Evolutionary conservation across 2,113 vertebrate genomes (phyloP).

Genomic region (Hippopotamus amphibius): DNA sequence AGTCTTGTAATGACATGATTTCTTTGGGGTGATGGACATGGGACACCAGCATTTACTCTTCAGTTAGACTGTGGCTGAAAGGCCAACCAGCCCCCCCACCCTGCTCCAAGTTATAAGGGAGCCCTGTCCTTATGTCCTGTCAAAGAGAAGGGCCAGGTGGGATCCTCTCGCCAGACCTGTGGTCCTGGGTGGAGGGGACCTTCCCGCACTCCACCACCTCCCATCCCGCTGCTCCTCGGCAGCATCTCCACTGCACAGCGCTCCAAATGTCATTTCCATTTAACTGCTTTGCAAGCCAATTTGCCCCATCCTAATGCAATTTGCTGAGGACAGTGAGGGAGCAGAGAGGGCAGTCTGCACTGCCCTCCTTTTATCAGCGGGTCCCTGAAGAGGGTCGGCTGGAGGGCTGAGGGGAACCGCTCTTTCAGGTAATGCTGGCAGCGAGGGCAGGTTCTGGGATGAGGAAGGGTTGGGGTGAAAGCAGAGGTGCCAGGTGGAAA

Average conservation of each 20-base stretch:
- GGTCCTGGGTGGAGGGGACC: background rate
- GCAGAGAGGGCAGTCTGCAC: constrained; percentile 36
- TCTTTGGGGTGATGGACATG: background rate
- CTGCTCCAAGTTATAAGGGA: background rate
- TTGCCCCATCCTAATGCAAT: constrained; percentile 80
- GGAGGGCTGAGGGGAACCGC: accelerated
- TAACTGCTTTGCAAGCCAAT: constrained; percentile 76
- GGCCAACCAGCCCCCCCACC: background rate
- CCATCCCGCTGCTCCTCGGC: background rate
- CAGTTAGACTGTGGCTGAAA: background rate
- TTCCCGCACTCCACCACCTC: background rate
- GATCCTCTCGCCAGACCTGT: background rate
- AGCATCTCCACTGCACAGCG: background rate
- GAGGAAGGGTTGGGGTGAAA: background rate
- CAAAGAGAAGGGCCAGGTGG: background rate
- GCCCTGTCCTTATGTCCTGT: background rate
- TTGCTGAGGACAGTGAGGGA: constrained; percentile 78
- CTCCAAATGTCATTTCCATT: constrained; percentile 79
- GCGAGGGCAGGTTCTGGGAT: background rate
- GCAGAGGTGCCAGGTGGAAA: background rate
- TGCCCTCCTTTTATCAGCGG: background rate
- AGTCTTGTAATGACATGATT: background rate
- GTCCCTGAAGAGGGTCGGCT: background rate
- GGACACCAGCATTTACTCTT: background rate
- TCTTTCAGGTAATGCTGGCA: background rate